phyloP scores from a whole-genome alignment of 1,140 invertebrate species.

The Hirudo medicinalis region DNA sequence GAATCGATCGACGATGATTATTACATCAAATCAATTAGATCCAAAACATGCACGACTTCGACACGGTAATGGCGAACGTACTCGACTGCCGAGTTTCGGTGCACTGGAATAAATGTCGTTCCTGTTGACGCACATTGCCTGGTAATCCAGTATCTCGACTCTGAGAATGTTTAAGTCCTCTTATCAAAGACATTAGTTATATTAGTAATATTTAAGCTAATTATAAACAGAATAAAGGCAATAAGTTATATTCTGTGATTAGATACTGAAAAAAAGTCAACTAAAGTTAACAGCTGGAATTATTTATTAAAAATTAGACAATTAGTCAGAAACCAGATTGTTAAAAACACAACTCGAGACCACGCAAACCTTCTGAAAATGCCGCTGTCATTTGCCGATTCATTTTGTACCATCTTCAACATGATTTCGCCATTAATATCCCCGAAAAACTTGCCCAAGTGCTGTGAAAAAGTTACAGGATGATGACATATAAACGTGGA shows the following conservation, averaged over 20 bases:
- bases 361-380: background rate
- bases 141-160: background rate
- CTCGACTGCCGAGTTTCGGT: too few species aligned
- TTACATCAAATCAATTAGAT: too few species aligned
- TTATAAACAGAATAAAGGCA: background rate
- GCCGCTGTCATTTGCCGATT: background rate
- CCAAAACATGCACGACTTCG: too few species aligned
- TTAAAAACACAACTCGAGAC: too few species aligned
- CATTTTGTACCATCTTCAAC: background rate
- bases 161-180: background rate
- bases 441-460: slow-evolving; percentile 16
- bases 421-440: slow-evolving; percentile 13
- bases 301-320: background rate
- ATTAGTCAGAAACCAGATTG: too few species aligned
- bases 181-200: background rate
- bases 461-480: background rate
- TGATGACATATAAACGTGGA: background rate
- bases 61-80: too few species aligned
- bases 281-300: background rate
- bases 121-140: background rate
- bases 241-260: background rate
- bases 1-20: too few species aligned
- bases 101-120: background rate
- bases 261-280: background rate
- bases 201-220: background rate